Percentiles rank a stretch among this genome's conserved stretches.
Conservation (phyloP, 2,888 invertebrate species). For the Drosophila cracens region DNA sequence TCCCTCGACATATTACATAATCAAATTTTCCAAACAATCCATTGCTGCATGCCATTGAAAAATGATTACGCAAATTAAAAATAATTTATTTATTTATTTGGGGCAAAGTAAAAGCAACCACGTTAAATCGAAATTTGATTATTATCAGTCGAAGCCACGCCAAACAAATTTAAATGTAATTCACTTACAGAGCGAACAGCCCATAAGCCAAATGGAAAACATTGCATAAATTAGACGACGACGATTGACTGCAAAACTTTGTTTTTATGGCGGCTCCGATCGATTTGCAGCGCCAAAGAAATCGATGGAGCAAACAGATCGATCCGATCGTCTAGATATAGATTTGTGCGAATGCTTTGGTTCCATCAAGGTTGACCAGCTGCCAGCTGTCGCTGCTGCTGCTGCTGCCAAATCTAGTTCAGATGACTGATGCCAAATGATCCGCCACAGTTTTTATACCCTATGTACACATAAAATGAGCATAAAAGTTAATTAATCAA, state of each 20-base stretch:
- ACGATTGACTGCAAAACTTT: constrained; percentile 31
- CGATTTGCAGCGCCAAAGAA: constrained; percentile 60
- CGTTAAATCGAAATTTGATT: constrained; percentile 56
- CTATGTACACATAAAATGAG: not conserved
- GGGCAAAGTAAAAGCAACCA: constrained; percentile 59
- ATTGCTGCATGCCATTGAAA: constrained; percentile 66
- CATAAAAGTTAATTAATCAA: not conserved
- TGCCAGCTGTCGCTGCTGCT: constrained; percentile 48
- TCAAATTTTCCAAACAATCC: constrained; percentile 38
- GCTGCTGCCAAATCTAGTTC: constrained; percentile 54
- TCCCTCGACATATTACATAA: constrained; percentile 43
- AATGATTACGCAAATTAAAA: constrained; percentile 73
- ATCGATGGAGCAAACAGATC: constrained; percentile 58
- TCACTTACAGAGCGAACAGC: constrained; percentile 46
- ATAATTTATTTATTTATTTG: constrained; percentile 66
- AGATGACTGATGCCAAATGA: constrained; percentile 12
- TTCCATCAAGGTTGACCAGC: constrained; percentile 65
- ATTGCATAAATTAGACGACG: constrained; percentile 67
- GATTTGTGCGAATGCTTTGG: constrained; percentile 41
- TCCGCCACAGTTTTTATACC: constrained; percentile 29
- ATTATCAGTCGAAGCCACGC: constrained; percentile 65
- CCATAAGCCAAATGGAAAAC: constrained; percentile 47
- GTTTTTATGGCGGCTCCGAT: constrained; percentile 62
- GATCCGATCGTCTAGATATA: constrained; percentile 67
- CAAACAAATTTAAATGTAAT: constrained; percentile 71